These are phyloP conservation scores for Amblyjoppa proteus DNA, from an alignment of 2,888 invertebrate genomes.

Conservation along the genomic window DNA sequence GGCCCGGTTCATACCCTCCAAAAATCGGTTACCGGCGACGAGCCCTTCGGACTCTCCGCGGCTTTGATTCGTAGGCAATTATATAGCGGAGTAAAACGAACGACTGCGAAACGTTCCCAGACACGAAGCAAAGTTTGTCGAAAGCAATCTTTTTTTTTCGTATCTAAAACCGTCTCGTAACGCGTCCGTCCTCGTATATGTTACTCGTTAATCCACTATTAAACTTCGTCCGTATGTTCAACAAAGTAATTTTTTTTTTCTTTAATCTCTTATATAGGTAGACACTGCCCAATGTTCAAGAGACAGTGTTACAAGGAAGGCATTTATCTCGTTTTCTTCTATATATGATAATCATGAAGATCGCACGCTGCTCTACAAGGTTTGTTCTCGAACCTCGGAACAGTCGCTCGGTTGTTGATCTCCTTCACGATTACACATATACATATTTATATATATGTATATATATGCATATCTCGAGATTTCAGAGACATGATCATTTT, in stretches of 20 bases:
- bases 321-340: slow-evolving; percentile 73
- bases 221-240: slow-evolving; percentile 75
- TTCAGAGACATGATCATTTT: slow-evolving; percentile 48
- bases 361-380: slow-evolving; percentile 23
- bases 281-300: slow-evolving; percentile 62
- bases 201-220: slow-evolving; percentile 71
- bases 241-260: slow-evolving; percentile 71
- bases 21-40: slow-evolving; percentile 23
- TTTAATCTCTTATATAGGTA: slow-evolving; percentile 66
- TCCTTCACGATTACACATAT: slow-evolving; percentile 36
- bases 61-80: slow-evolving; percentile 73
- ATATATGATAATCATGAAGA: slow-evolving; percentile 71
- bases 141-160: background rate
- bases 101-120: slow-evolving; percentile 8
- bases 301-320: slow-evolving; percentile 77
- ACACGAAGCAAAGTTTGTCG: background rate
- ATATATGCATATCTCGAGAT: slow-evolving; percentile 36
- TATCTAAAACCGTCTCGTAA: slow-evolving; percentile 11
- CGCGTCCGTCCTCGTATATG: slow-evolving; percentile 37
- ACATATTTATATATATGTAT: background rate
- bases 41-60: slow-evolving; percentile 76
- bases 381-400: slow-evolving; percentile 22
- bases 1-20: slow-evolving; percentile 3
- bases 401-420: slow-evolving; percentile 38
- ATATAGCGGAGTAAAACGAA: slow-evolving; percentile 24